phyloP scores from a whole-genome alignment of 2,888 invertebrate genomes.

The Rosalia funebris region DNA sequence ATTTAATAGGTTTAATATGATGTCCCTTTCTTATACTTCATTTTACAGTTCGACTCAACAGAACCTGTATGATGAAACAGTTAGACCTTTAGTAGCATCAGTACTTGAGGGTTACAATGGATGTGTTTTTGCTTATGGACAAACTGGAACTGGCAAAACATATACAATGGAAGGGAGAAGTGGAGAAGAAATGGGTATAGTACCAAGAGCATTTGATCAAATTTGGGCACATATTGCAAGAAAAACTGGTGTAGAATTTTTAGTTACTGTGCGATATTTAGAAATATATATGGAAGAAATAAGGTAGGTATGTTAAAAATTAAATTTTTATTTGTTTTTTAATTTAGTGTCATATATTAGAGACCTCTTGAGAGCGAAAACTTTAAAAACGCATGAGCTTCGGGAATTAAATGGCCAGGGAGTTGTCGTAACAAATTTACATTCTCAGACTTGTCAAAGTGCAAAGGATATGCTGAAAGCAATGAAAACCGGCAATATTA shows the following conservation, averaged over 20 bases:
- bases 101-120: slow-evolving; percentile 98
- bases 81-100: slow-evolving; percentile 92
- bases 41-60: slow-evolving; percentile 85
- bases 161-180: slow-evolving; percentile 77
- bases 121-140: slow-evolving; percentile 99
- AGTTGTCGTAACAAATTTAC: slow-evolving; percentile 95
- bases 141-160: slow-evolving; percentile 95
- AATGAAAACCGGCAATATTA: slow-evolving; percentile 92
- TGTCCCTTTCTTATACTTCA: too few relatives aligned
- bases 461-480: slow-evolving; percentile 93
- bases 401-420: slow-evolving; percentile 79
- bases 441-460: slow-evolving; percentile 93
- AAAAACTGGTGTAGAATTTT: slow-evolving; percentile 91
- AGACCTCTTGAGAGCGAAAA: slow-evolving; percentile 75
- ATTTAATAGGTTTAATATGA: too few relatives aligned
- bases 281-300: slow-evolving; percentile 97
- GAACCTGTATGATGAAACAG: slow-evolving; percentile 95
- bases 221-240: slow-evolving; percentile 94
- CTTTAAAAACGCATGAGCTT: slow-evolving; percentile 67
- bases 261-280: slow-evolving; percentile 95
- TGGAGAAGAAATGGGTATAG: slow-evolving; percentile 62
- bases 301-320: slow-evolving; percentile 64
- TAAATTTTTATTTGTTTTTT: neutral
- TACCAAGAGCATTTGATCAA: slow-evolving; percentile 96
- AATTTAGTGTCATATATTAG: too few relatives aligned